Base-by-base conservation (phyloP, 2,797 vertebrate genomes). In the Rhinella marina region DNA sequence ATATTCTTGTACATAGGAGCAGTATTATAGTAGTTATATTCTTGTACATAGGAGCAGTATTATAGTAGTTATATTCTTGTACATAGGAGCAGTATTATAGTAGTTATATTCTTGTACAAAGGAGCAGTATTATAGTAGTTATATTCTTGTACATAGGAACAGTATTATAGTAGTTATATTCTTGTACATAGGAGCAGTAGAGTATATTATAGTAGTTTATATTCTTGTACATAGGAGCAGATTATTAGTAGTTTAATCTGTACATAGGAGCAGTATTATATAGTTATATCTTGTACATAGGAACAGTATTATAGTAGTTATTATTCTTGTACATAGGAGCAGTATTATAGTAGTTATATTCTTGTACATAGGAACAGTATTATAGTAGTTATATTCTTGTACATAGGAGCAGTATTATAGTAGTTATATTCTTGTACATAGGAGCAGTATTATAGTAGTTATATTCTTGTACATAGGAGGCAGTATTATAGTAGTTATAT, bases 341-440 rank as follows among this genome's bases (percentile, higher is more conserved):
- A 66, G 62, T 66, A 66, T 66, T 66, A 66, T 66, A 66, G 62
- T 66, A 66, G 62, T 66, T 66, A 66, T 66, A 66, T 66, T 66
- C 62, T 66, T 66, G 62, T 66, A 66, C 13, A 66, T 66, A 66
- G 23, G 62, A 66, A n/a, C n/a, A 66, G 62, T 66, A 66, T 66
- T 66, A 66, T 66, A 66, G 62, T 66, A 66, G 62, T 66, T 66
- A 66, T 66, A 66, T 66, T 66, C 62, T 66, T 25, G 62, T 66
- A 66, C 13, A 66, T 25, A 66, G 62, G 62, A 12, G 4, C 23
- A 66, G 62, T 66, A 66, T 66, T 66, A 66, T 66, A 66, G 62
- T 66, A 66, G 62, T 66, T 66, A 66, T 66, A 66, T 66, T 66
- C 62, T 66, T 66, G 62, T 66, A 66, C 13, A 66, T 68, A 68